These are phyloP conservation scores for Girardia tigrina DNA, from an alignment of 2,888 invertebrate genomes.

Conservation along the genomic window DNA sequence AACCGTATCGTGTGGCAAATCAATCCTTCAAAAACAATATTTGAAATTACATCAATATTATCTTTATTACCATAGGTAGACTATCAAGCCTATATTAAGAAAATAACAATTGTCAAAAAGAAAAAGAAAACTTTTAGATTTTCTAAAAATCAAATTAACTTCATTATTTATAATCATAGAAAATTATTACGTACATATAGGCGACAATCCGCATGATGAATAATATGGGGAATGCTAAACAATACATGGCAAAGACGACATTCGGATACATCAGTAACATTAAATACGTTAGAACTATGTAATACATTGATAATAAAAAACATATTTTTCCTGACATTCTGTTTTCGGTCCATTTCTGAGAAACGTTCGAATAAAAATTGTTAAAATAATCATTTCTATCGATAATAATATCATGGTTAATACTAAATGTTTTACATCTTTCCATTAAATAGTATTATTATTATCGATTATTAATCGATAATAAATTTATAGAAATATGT, in stretches of 20 bases:
- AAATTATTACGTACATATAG: background rate
- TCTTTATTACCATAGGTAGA: background rate
- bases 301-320: background rate
- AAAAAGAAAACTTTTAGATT: constrained; percentile 9
- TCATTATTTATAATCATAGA: too few relatives aligned
- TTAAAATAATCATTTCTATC: constrained; percentile 20
- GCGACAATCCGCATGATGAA: background rate
- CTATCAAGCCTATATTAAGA: background rate
- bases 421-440: too few relatives aligned
- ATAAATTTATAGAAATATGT: too few relatives aligned
- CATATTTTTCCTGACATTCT: background rate
- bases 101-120: background rate
- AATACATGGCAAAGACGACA: constrained; percentile 6
- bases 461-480: too few relatives aligned
- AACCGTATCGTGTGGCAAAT: background rate
- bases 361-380: background rate
- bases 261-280: background rate
- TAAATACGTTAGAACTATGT: background rate
- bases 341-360: constrained; percentile 5
- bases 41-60: background rate
- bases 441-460: too few relatives aligned
- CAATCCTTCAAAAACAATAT: background rate
- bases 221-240: background rate
- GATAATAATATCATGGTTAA: background rate
- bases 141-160: background rate